phyloP scores from a whole-genome alignment of 2,797 vertebrate genomes.

The Ctenosaura bakeri region DNA sequence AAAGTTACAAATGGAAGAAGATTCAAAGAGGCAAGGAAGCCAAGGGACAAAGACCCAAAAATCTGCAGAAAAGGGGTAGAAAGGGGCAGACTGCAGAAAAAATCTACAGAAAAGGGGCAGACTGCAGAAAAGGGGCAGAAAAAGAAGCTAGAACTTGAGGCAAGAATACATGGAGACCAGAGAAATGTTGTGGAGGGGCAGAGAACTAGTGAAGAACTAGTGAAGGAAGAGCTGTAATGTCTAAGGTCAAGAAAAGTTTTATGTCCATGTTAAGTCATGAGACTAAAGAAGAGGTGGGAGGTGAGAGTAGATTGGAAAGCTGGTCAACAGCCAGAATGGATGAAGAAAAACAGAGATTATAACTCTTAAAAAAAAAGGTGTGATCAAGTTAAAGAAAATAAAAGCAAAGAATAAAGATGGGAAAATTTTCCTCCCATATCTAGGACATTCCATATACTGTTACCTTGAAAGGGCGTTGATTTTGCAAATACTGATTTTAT shows the following conservation, averaged over 20 bases:
- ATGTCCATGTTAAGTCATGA: neutral
- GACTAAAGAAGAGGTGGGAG: neutral
- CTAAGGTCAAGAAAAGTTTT: neutral
- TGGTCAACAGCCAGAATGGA: neutral
- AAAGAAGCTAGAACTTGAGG: neutral
- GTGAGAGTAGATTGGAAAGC: too few species aligned
- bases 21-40: neutral
- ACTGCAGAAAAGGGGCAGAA: neutral
- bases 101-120: neutral
- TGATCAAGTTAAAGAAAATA: neutral
- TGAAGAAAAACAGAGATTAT: neutral
- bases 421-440: neutral
- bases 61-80: neutral
- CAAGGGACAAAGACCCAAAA: neutral
- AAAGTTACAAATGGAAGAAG: neutral
- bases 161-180: neutral
- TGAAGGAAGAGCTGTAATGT: neutral
- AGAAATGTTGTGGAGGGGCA: neutral
- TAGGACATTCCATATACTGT: neutral
- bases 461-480: neutral
- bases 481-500: neutral
- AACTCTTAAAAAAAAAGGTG: neutral
- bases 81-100: too few species aligned
- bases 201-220: too few species aligned
- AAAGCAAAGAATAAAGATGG: neutral